Percentiles rank a stretch among this genome's conserved stretches.
These are phyloP conservation scores for Heterodera schachtii DNA, from an alignment of 1,140 invertebrate genomes.

Conservation along the genomic window DNA sequence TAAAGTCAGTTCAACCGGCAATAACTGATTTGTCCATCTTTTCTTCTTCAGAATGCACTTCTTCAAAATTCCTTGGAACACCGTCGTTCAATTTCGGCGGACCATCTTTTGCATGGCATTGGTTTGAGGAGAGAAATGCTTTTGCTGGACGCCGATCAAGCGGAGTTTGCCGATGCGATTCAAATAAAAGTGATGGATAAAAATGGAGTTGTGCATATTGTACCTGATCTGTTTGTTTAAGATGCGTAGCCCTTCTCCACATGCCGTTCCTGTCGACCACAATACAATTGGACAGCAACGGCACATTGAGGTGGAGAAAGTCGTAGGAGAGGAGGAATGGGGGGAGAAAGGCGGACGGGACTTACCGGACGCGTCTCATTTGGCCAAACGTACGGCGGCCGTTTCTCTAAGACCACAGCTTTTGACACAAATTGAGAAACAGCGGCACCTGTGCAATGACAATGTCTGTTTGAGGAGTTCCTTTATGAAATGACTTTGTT, in stretches of 20 bases:
- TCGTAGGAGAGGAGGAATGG: too few species aligned
- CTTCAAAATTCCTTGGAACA: background rate
- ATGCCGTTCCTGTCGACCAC: background rate
- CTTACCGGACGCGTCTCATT: background rate
- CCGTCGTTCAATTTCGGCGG: background rate
- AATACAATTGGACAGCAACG: background rate
- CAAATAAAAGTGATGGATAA: background rate
- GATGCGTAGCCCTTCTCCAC: background rate
- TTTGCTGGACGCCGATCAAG: background rate
- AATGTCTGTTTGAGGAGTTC: too few species aligned
- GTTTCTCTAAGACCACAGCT: too few species aligned
- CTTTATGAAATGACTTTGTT: too few species aligned
- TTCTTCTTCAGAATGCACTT: background rate
- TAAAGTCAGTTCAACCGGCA: background rate
- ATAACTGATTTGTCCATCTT: background rate
- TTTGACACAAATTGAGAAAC: too few species aligned
- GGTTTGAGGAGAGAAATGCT: background rate
- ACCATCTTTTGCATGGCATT: background rate
- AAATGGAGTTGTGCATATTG: background rate
- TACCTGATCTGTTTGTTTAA: background rate
- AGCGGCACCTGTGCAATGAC: too few species aligned
- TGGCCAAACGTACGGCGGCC: background rate
- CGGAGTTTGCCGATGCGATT: background rate
- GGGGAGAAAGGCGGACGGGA: background rate
- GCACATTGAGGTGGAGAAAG: background rate